Base-by-base conservation (phyloP, 2,113 vertebrate species). In the Vimba vimba region DNA sequence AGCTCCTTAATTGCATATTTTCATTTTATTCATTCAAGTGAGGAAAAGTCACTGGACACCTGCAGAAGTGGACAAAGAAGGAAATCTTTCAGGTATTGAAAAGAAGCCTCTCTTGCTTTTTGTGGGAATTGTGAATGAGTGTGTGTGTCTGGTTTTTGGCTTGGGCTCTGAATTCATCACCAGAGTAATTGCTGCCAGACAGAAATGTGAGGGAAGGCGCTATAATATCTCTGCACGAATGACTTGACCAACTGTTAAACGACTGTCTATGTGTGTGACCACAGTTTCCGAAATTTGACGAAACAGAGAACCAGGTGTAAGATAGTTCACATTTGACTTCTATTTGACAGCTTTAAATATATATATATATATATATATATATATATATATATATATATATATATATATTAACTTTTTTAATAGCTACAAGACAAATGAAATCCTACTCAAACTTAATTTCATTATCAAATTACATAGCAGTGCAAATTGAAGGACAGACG, bases 161-260 rank as follows among this genome's bases (percentile, higher is more conserved):
- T 84, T 55, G 5, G 86, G 84, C 88, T 89, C 74, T 82, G 79
- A 90, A 90, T 92, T 91, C 90, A 91, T 93, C 90, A 88, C 69
- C 68, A 89, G 85, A 73, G 76, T 94, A 94, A 94, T 94, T 91
- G 92, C 89, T 94, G 62, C 91, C 94, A 94, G 93, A 93, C 90
- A 91, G 89, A 87, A 89, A 89, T 87, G 79, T 52, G 83, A 82
- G 71, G 57, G 68, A 86, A 89, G 12, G 59, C 27, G 82, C 87
- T 71, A 36, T 66, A 85, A 85, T 52, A 64, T 52, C 76, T 86
- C 62, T 43, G 77, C 80, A 84, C 13, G 33, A 87, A 60, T 11
- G 78, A 74, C 25, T 60, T 69, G 45, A 69, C 77, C 47, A 33
- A 39, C 69, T 79, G 76, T 77, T 89, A 27, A 86, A 68, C 79